Evolutionary conservation across 1,140 invertebrate species (phyloP).

Genomic region (Drosophila carrolli): DNA sequence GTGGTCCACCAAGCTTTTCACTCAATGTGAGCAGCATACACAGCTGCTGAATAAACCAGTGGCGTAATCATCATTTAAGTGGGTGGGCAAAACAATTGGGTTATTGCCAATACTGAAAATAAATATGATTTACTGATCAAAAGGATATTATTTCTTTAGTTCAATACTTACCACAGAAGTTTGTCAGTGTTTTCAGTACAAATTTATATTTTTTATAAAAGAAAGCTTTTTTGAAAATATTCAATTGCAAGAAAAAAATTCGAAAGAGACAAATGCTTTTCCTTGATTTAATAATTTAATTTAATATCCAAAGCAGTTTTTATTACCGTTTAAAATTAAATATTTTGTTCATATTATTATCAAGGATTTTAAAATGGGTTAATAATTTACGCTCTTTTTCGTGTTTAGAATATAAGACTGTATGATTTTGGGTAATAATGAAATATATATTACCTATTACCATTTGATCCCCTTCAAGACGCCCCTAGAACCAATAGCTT

Average conservation of each 20-base stretch:
- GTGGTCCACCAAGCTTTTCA: conserved; percentile 8
- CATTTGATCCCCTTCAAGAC: neutral
- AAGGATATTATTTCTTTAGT: no score
- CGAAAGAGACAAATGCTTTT: no score
- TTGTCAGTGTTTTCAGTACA: no score
- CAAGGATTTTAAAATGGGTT: neutral
- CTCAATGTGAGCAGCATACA: conserved; percentile 1
- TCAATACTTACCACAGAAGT: no score
- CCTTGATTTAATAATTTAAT: no score
- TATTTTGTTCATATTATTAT: no score
- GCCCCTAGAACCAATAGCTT: conserved; percentile 1
- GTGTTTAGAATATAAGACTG: no score
- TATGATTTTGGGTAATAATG: neutral
- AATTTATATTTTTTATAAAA: no score
- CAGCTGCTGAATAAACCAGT: conserved; percentile 16
- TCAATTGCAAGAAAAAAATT: no score
- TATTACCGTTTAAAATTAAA: no score
- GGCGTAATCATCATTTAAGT: neutral
- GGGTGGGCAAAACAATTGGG: neutral
- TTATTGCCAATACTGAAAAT: neutral
- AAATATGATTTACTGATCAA: neutral
- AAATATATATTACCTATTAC: neutral
- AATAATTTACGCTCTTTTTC: neutral
- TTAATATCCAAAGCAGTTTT: no score
- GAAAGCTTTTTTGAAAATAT: no score